Base-by-base conservation (phyloP, 92 coral and sea anemone species). In the Zoanthus sociatus region DNA sequence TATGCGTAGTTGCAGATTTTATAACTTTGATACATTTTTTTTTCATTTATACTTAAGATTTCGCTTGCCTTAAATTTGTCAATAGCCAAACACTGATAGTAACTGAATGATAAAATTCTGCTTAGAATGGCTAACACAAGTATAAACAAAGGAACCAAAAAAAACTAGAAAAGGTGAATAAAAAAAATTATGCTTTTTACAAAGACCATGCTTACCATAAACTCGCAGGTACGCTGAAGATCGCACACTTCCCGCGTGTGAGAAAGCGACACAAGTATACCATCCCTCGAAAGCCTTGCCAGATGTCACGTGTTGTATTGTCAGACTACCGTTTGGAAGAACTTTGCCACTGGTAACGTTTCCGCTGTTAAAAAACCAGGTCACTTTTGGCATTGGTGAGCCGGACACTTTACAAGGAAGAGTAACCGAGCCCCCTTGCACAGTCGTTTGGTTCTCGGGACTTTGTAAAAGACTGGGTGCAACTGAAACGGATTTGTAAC, bases 341-440 rank as follows among this genome's bases (percentile, higher is more conserved):
- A 64, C 20, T 31, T 58, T 55, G 14, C 93, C 93, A 37, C 67
- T 81, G 26, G 88, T 90, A 79, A 87, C 73, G 79, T 90, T 87
- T 32, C 79, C 74, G 63, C 84, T 84, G 83, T 87, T 87, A 14
- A 90, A 78, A 18, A 50, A 21, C 93, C 93, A 90, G 42, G 88
- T 44, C 46, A 90, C 90, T 48, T 77, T 44, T 1, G 93, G 93
- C 73, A 14, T 47, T 14, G 93, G 93, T 1, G 93, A 87, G 30
- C 90, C 93, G 18, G 78, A 87, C 14, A 73, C 56, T 10, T 51
- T 30, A 42, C 93, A 90, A 42, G 88, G 37, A 8, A 90, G 85
- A 1, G 78, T 82, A 18, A 82, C 68, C 21, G 84, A 53, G 26
- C 81, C 33, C 48, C 93, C 93, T 42, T 75, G 32, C 0, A 71